Conservation (phyloP, 2,888 invertebrate species). For the Rotaria socialis region DNA sequence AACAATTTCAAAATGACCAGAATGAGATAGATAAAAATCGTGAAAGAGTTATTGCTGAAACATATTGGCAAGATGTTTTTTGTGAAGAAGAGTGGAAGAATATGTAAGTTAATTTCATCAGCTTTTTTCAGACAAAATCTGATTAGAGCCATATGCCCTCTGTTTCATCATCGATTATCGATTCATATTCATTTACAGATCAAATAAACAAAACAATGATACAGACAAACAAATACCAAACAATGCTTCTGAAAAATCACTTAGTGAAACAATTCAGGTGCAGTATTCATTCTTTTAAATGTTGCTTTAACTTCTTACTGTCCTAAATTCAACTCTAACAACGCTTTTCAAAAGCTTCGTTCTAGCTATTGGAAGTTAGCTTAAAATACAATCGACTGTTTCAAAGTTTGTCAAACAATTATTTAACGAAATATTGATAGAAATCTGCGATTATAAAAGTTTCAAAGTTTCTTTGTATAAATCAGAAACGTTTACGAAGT, state of each 20-base stretch:
- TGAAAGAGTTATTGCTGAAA: background rate
- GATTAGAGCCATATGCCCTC: background rate
- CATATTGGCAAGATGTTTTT: background rate
- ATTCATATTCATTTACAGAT: background rate
- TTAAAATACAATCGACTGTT: too few relatives aligned
- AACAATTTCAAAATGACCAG: too few relatives aligned
- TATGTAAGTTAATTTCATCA: background rate
- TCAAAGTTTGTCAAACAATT: too few relatives aligned
- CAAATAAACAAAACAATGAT: background rate
- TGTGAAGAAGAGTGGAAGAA: background rate
- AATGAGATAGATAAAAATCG: too few relatives aligned
- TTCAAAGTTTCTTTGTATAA: too few relatives aligned
- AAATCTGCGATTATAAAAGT: too few relatives aligned
- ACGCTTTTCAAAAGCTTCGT: too few relatives aligned
- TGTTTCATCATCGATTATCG: background rate
- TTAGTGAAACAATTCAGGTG: background rate
- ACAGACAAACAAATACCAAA: background rate
- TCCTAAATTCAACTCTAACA: too few relatives aligned
- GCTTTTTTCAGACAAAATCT: background rate
- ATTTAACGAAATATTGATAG: too few relatives aligned
- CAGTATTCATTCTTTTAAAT: background rate
- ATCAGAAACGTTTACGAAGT: too few relatives aligned
- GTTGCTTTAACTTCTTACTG: too few relatives aligned
- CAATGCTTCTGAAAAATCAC: background rate
- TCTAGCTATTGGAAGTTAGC: too few relatives aligned